Evolutionary conservation across 2,888 invertebrate species (phyloP).

Genomic region (Morpho achilles): DNA sequence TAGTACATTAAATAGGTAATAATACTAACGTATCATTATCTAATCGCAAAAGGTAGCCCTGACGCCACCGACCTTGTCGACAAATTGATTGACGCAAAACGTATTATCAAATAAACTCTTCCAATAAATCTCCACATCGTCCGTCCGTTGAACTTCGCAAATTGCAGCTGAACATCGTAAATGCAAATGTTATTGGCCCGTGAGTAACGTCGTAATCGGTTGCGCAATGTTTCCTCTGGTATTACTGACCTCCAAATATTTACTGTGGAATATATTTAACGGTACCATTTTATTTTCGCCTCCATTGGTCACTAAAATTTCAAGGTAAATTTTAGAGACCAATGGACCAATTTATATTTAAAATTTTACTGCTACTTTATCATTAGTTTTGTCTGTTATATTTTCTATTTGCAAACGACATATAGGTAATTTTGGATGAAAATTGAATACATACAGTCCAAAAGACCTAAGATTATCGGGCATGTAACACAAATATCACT

Average conservation of each 20-base stretch:
- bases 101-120: slow-evolving; percentile 21
- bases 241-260: background rate
- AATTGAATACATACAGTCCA: too few species aligned
- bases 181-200: slow-evolving; percentile 18
- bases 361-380: too few species aligned
- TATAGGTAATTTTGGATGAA: too few species aligned
- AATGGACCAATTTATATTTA: too few species aligned
- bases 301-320: too few species aligned
- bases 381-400: too few species aligned
- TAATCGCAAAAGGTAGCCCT: slow-evolving; percentile 10
- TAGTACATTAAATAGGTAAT: slow-evolving; percentile 14
- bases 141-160: slow-evolving; percentile 32
- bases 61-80: slow-evolving; percentile 22
- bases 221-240: slow-evolving; percentile 6
- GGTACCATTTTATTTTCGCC: too few species aligned
- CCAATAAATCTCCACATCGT: slow-evolving; percentile 32
- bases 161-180: slow-evolving; percentile 7
- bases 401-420: too few species aligned
- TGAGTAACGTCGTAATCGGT: slow-evolving; percentile 17
- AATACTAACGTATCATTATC: slow-evolving; percentile 19
- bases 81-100: slow-evolving; percentile 18
- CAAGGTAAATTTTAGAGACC: too few species aligned
- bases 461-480: too few species aligned
- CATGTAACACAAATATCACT: too few species aligned
- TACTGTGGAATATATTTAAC: too few species aligned